These are phyloP conservation scores for Sphaeridia pumilis DNA, from an alignment of 2,888 invertebrate species.

Conservation along the genomic window DNA sequence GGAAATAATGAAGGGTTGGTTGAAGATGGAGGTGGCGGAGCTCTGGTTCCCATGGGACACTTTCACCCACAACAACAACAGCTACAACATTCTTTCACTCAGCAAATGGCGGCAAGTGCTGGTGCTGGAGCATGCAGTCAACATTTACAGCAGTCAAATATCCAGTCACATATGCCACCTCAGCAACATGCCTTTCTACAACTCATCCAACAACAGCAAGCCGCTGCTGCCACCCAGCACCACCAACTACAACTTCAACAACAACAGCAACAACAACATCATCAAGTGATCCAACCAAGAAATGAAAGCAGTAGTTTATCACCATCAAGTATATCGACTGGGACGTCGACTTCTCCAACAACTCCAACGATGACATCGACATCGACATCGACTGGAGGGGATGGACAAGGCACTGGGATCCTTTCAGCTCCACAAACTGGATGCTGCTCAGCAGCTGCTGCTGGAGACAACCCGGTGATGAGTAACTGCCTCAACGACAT, in stretches of 20 bases:
- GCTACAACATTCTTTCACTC: background rate
- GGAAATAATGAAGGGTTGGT: constrained; percentile 17
- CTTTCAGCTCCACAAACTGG: too few relatives aligned
- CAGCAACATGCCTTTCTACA: background rate
- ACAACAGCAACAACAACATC: constrained; percentile 12
- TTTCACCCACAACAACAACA: constrained; percentile 15
- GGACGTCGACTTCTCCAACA: too few relatives aligned
- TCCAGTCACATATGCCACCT: background rate
- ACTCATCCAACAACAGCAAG: background rate
- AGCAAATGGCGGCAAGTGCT: background rate
- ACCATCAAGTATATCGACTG: too few relatives aligned
- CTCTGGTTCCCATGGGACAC: constrained; percentile 14
- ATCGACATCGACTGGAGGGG: too few relatives aligned
- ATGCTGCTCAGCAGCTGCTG: too few relatives aligned
- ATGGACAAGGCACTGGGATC: too few relatives aligned
- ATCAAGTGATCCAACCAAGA: background rate
- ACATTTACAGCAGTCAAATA: background rate
- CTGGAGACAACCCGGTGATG: too few relatives aligned
- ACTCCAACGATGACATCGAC: too few relatives aligned
- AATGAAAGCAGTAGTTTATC: too few relatives aligned
- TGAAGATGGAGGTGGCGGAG: too few relatives aligned
- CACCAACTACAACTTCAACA: constrained; percentile 4
- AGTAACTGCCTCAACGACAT: too few relatives aligned
- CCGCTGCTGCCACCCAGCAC: too few relatives aligned
- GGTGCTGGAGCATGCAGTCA: background rate